These are phyloP conservation scores for Gryllus longicercus DNA, from an alignment of 2,888 invertebrate genomes.

Conservation along the genomic window DNA sequence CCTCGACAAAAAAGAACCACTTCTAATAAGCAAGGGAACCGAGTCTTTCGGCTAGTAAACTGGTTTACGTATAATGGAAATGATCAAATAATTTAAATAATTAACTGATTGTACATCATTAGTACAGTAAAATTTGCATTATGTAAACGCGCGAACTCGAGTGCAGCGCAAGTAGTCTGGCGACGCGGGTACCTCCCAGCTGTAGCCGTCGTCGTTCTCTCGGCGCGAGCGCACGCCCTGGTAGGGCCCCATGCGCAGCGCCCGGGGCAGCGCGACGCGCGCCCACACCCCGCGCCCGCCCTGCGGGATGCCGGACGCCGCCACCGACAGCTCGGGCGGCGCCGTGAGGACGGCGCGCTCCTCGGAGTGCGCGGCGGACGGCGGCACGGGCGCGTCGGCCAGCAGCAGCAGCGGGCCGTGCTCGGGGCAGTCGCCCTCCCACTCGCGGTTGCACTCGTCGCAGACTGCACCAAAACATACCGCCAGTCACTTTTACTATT, in stretches of 20 bases:
- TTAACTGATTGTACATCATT: too few species aligned
- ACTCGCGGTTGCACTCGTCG: constrained; percentile 35
- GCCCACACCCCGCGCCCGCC: not conserved
- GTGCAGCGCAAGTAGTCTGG: too few species aligned
- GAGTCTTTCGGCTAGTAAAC: too few species aligned
- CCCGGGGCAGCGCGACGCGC: not conserved
- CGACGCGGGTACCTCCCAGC: not conserved
- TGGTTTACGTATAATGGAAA: too few species aligned
- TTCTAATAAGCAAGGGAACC: too few species aligned
- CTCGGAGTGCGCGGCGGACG: not conserved
- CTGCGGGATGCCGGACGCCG: not conserved
- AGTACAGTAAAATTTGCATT: too few species aligned
- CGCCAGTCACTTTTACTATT: too few species aligned
- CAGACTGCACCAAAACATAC: constrained; percentile 26
- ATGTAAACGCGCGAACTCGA: too few species aligned
- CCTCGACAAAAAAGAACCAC: too few species aligned
- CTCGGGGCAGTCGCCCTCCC: constrained; percentile 35
- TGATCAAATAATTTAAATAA: too few species aligned
- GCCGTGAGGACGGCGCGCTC: not conserved
- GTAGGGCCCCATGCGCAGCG: constrained; percentile 5
- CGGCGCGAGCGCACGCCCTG: not conserved
- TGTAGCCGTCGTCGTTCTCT: not conserved
- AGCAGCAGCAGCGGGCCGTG: constrained; percentile 32
- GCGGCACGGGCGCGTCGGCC: not conserved
- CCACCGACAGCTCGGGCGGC: not conserved